Evolutionary conservation across 2,888 invertebrate genomes (phyloP).

Genomic region (Marronus borbonicus): DNA sequence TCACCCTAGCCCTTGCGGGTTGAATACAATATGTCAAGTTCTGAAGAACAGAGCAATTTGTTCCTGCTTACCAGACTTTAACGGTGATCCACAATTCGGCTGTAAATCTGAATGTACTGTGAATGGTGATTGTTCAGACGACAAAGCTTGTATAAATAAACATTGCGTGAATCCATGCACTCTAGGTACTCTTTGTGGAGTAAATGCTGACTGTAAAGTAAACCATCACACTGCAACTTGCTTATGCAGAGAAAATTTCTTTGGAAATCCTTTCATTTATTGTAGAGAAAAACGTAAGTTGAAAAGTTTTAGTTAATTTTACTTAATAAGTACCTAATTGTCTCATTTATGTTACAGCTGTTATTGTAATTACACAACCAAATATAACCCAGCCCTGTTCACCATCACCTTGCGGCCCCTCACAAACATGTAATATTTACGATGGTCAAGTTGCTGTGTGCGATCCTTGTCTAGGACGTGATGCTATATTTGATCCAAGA

Average conservation of each 20-base stretch:
- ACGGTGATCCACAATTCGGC: conserved; percentile 85
- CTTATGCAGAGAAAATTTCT: conserved; percentile 82
- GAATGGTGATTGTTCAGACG: conserved; percentile 84
- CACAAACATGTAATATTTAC: conserved; percentile 79
- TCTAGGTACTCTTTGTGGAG: conserved; percentile 81
- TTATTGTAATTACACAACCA: conserved; percentile 68
- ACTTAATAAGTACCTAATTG: too few relatives aligned
- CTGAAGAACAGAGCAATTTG: conserved; percentile 81
- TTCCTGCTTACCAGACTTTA: conserved; percentile 80
- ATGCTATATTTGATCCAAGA: conserved; percentile 79
- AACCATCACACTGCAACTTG: conserved; percentile 89
- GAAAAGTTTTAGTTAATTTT: background rate
- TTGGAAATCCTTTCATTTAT: conserved; percentile 86
- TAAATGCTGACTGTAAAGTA: conserved; percentile 85
- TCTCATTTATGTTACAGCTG: conserved; percentile 53
- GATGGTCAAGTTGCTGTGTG: conserved; percentile 85
- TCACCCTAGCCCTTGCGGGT: conserved; percentile 82
- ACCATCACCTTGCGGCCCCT: conserved; percentile 85
- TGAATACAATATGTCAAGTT: conserved; percentile 85
- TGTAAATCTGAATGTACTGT: conserved; percentile 87
- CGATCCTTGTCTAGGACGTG: conserved; percentile 81
- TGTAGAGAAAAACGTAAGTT: conserved; percentile 76
- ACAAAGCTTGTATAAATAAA: conserved; percentile 83
- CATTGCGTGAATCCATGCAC: conserved; percentile 84
- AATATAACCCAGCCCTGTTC: conserved; percentile 80